phyloP scores from a whole-genome alignment of 2,888 invertebrate species.

The Periphyllus acericola region DNA sequence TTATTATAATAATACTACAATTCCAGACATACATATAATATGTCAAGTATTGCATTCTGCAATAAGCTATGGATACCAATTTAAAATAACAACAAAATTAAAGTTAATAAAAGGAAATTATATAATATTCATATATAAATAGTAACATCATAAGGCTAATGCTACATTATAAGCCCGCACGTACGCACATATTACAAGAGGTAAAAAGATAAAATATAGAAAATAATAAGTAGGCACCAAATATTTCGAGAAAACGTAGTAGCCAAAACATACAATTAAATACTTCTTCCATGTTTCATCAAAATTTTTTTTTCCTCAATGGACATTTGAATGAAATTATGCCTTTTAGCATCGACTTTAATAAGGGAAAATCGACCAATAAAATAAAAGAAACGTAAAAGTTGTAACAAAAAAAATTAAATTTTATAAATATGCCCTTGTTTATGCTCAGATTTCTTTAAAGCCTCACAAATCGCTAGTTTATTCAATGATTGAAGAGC shows the following conservation, averaged over 20 bases:
- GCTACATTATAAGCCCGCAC: too few relatives aligned
- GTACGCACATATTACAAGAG: too few relatives aligned
- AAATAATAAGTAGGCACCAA: too few relatives aligned
- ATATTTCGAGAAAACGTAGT: neutral
- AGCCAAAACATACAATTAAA: neutral
- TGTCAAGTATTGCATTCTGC: too few relatives aligned
- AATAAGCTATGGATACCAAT: too few relatives aligned
- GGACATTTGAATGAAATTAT: neutral
- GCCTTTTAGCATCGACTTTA: constrained; percentile 4
- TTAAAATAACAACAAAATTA: too few relatives aligned
- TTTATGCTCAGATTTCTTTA: constrained; percentile 29
- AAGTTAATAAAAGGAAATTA: too few relatives aligned
- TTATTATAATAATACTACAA: too few relatives aligned
- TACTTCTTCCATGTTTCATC: neutral
- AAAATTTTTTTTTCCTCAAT: neutral
- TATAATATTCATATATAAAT: too few relatives aligned
- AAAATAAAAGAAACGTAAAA: neutral
- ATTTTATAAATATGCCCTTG: neutral
- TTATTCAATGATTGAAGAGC: constrained; percentile 1
- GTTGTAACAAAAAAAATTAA: neutral
- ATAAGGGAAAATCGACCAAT: constrained; percentile 11
- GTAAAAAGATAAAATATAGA: too few relatives aligned
- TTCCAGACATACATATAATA: too few relatives aligned
- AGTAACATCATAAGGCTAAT: too few relatives aligned
- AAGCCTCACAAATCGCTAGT: constrained; percentile 2